phyloP scores from a whole-genome alignment of 2,888 invertebrate species.

The Caenorhabditis drosophilae region DNA sequence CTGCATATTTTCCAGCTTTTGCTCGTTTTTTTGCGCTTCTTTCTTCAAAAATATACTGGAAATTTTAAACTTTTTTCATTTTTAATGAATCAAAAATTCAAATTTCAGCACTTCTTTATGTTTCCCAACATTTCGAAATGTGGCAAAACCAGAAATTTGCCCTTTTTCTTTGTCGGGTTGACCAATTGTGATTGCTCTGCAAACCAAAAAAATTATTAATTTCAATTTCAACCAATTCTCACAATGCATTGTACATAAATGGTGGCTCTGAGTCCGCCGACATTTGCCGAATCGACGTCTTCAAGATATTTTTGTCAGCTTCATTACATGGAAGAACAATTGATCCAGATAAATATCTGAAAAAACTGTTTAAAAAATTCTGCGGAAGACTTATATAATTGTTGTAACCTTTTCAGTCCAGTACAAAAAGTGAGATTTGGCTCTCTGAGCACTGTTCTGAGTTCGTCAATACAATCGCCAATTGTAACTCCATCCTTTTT shows the following conservation, averaged over 20 bases:
- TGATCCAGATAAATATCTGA: constrained; percentile 47
- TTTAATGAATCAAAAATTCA: neutral
- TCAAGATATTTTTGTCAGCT: constrained; percentile 28
- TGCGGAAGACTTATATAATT: neutral
- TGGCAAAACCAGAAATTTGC: constrained; percentile 39
- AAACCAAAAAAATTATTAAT: neutral
- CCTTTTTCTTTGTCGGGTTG: constrained; percentile 29
- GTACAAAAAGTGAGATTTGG: constrained; percentile 41
- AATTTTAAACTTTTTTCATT: constrained; percentile 1
- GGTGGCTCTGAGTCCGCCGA: constrained; percentile 22
- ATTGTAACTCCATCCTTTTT: constrained; percentile 19
- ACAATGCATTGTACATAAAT: constrained; percentile 39
- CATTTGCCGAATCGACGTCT: constrained; percentile 33
- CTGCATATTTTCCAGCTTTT: constrained; percentile 50
- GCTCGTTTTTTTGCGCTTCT: constrained; percentile 36
- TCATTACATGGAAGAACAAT: constrained; percentile 49
- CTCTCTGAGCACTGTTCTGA: constrained; percentile 25
- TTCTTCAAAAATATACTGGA: constrained; percentile 50
- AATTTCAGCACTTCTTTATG: constrained; percentile 44
- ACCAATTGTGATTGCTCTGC: constrained; percentile 42
- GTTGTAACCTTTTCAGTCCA: constrained; percentile 36
- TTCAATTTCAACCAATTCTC: constrained; percentile 4
- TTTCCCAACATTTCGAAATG: constrained; percentile 41
- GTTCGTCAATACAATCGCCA: constrained; percentile 26
- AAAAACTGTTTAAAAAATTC: neutral